Evolutionary conservation across 2,888 invertebrate genomes (phyloP), one percentile per base, ranked within the genome.

Genomic region (Priocnemis perturbator): DNA sequence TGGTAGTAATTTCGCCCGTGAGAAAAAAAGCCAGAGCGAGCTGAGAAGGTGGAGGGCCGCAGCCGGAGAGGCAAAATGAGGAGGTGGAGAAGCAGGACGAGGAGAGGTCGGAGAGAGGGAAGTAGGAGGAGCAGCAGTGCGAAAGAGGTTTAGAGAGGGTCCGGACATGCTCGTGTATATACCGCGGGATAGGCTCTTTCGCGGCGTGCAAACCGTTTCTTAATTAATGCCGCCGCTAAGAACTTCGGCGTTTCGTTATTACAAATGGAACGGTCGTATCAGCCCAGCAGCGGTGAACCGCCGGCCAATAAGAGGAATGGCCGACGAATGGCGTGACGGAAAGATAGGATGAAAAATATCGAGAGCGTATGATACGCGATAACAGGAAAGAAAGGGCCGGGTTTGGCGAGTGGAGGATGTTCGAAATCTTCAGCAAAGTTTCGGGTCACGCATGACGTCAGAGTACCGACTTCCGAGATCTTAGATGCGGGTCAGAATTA

Each of bases 151-250:
- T n/a, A 15, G 60, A 47, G 56, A 52, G 56, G 44, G 23, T 60
- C 55, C 15, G 62, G 19, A 21, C 15, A 21, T 53, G 45, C n/a
- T 50, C 58, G 44, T 30, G 60, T 44, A 45, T 30, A 53, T 44
- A 45, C 52, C 37, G 61, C 60, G 5, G 48, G 26, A 71, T 71
- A 53, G 64, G 66, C 50, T 66, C 63, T 63, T 63, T 70, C 60
- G 63, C 66, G 58, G 60, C 60, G 66, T 26, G 57, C 50, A 17
- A 53, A 20, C 52, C 60, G 60, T 71, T 71, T 76, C 67, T 73
- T 76, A 78, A 78, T 78, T 78, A 73, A 78, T 78, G 67, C 59
- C 67, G 57, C 56, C 72, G 62, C 71, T 74, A 74, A 74, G 67
- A 71, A 64, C 37, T 65, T 72, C 67, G 67, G 61, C 47, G 57